phyloP scores from a whole-genome alignment of 2,888 invertebrate species.

The Cephalotes varians region DNA sequence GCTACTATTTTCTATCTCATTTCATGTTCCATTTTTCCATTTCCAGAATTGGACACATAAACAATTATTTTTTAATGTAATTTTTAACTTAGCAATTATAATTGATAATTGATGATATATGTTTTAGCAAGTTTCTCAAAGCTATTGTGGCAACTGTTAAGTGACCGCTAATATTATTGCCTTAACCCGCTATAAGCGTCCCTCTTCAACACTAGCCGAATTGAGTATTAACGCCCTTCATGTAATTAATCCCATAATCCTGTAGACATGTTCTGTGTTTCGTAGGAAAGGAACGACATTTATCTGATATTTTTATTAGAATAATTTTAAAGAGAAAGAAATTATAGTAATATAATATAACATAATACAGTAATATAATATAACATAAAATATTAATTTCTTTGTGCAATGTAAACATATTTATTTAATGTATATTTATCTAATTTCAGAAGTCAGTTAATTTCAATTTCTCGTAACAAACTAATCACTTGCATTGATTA shows the following conservation, averaged over 20 bases:
- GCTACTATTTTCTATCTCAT: not conserved
- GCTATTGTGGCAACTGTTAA: slow-evolving; percentile 43
- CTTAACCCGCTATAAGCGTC: slow-evolving; percentile 74
- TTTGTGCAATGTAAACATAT: not conserved
- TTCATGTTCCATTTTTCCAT: too few species aligned
- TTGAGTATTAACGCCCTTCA: slow-evolving; percentile 83
- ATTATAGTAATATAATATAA: not conserved
- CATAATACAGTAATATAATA: not conserved
- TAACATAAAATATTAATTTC: not conserved
- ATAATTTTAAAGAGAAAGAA: not conserved
- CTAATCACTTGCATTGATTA: not conserved
- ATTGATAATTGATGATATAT: slow-evolving; percentile 14
- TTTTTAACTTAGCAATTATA: too few species aligned
- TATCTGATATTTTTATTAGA: slow-evolving; percentile 13
- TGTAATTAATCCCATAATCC: slow-evolving; percentile 85
- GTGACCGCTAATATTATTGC: slow-evolving; percentile 69
- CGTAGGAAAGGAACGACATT: slow-evolving; percentile 51
- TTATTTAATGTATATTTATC: too few species aligned
- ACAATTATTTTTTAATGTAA: not conserved
- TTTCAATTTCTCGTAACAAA: not conserved
- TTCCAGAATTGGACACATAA: too few species aligned
- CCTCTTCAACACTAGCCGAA: slow-evolving; percentile 79
- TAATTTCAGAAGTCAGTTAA: not conserved
- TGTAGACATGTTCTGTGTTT: slow-evolving; percentile 78
- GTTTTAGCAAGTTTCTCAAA: slow-evolving; percentile 18